Conservation (phyloP, 2,888 invertebrate species). For the Lochmaea capreae region DNA sequence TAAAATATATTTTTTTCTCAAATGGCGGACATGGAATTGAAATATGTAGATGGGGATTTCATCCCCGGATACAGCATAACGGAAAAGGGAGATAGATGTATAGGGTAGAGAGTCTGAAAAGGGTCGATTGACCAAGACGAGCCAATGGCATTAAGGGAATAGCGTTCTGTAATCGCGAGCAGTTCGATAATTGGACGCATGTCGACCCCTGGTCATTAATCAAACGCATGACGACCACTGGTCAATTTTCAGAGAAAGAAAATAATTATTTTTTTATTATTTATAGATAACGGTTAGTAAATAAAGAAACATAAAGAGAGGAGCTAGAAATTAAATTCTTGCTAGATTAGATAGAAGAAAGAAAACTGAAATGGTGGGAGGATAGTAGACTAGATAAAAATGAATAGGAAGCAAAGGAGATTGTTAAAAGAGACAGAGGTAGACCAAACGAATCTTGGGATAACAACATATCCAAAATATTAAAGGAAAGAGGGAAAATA, state of each 20-base stretch:
- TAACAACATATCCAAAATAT: too few relatives aligned
- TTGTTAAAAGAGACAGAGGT: too few relatives aligned
- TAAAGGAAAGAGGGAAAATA: too few relatives aligned
- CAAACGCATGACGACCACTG: constrained; percentile 5
- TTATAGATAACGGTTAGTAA: too few relatives aligned
- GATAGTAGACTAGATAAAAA: too few relatives aligned
- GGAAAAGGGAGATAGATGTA: constrained; percentile 1
- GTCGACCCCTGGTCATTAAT: constrained; percentile 32
- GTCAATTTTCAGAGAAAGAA: background rate
- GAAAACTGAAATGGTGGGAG: too few relatives aligned
- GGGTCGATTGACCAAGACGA: constrained; percentile 34
- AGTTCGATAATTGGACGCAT: constrained; percentile 37
- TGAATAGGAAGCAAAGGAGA: too few relatives aligned
- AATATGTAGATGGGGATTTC: constrained; percentile 7
- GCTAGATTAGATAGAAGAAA: too few relatives aligned
- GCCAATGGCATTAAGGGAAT: constrained; percentile 25
- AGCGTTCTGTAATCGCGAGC: background rate
- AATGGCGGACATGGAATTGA: constrained; percentile 13
- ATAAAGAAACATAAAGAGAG: too few relatives aligned
- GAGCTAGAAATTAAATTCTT: too few relatives aligned
- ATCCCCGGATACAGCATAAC: constrained; percentile 10
- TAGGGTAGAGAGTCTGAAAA: constrained; percentile 11
- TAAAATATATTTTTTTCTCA: background rate
- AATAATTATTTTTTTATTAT: background rate
- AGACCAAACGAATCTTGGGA: too few relatives aligned